phyloP scores from a whole-genome alignment of 2,888 invertebrate species.

The Carcina quercana region DNA sequence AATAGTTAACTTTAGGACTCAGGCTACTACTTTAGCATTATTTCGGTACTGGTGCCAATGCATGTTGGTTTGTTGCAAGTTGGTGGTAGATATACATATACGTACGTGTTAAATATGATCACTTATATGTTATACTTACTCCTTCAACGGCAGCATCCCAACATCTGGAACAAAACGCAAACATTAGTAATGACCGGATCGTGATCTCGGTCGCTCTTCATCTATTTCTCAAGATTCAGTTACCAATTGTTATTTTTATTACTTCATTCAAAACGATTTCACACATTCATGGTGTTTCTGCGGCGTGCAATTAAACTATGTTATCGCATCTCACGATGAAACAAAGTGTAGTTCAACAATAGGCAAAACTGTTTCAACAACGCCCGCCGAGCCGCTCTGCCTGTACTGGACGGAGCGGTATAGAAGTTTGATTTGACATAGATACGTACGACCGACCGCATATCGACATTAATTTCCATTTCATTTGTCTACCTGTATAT shows the following conservation, averaged over 20 bases:
- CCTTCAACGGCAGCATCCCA: conserved; percentile 95
- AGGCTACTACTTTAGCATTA: too few species aligned
- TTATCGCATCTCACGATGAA: conserved; percentile 1
- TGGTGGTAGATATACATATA: too few species aligned
- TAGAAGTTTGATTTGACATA: too few species aligned
- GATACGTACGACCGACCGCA: too few species aligned
- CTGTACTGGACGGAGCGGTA: too few species aligned
- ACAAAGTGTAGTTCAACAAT: background rate
- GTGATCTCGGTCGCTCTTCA: background rate
- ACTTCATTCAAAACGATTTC: conserved; percentile 6
- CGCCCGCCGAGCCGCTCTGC: too few species aligned
- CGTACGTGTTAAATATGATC: too few species aligned
- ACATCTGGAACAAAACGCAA: conserved; percentile 80
- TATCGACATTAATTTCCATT: conserved; percentile 25
- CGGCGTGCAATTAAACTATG: background rate
- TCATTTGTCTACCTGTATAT: conserved; percentile 33
- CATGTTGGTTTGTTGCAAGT: too few species aligned
- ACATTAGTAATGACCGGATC: background rate
- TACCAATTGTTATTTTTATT: conserved; percentile 2
- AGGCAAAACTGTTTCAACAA: too few species aligned
- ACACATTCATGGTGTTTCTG: conserved; percentile 2
- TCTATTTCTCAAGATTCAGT: background rate
- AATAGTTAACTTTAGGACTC: too few species aligned
- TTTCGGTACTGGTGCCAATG: too few species aligned
- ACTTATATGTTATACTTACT: conserved; percentile 82